Conservation (phyloP, 1,140 invertebrate species). For the Subanguina moxae region DNA sequence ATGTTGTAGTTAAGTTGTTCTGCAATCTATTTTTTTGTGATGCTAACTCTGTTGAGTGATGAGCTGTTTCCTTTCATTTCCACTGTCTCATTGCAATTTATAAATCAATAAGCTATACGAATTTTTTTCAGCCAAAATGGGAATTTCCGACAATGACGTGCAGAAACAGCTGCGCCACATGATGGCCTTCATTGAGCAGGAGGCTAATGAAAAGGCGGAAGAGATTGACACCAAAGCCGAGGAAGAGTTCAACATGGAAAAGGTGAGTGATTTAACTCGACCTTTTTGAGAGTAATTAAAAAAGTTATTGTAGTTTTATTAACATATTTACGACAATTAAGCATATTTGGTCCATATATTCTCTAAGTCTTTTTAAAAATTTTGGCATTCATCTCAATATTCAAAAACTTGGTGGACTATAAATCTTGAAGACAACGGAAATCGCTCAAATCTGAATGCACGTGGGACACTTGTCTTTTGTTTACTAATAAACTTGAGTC, state of each 20-base stretch:
- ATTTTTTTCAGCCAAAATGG: conserved; percentile 29
- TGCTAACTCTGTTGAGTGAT: background rate
- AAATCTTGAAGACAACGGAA: too few relatives aligned
- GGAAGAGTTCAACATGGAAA: conserved; percentile 98
- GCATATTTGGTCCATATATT: too few relatives aligned
- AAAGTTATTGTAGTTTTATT: too few relatives aligned
- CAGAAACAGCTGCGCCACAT: conserved; percentile 89
- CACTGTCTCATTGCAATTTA: conserved; percentile 10
- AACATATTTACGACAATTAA: too few relatives aligned
- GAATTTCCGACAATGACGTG: conserved; percentile 71
- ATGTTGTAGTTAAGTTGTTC: background rate
- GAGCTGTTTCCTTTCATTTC: too few relatives aligned
- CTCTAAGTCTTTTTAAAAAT: too few relatives aligned
- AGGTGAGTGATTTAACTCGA: conserved; percentile 11
- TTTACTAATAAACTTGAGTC: too few relatives aligned
- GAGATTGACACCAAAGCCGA: conserved; percentile 99
- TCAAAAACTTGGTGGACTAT: too few relatives aligned
- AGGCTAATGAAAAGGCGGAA: conserved; percentile 99
- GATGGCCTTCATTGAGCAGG: conserved; percentile 99
- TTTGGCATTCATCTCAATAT: too few relatives aligned
- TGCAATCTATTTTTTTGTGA: background rate
- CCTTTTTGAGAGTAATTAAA: too few relatives aligned
- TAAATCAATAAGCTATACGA: background rate
- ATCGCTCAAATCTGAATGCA: too few relatives aligned
- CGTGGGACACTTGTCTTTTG: too few relatives aligned